These are phyloP conservation scores for Himalopsyche japonica DNA, from an alignment of 2,888 invertebrate species.

Conservation along the genomic window DNA sequence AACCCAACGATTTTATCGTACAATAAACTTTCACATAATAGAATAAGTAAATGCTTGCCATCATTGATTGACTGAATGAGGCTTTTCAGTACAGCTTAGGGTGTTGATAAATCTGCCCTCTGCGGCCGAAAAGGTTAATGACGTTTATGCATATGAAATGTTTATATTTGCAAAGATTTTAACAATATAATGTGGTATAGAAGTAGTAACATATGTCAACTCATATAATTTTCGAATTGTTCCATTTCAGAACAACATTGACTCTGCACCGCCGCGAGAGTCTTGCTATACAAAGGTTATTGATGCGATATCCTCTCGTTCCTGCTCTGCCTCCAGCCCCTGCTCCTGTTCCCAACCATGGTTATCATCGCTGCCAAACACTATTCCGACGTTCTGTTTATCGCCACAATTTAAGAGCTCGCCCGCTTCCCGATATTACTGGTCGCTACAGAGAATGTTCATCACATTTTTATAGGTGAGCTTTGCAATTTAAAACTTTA, in stretches of 20 bases:
- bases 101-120: no score
- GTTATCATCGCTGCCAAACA: conserved; percentile 47
- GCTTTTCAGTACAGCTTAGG: no score
- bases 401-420: conserved; percentile 74
- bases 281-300: conserved; percentile 63
- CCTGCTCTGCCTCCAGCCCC: conserved; percentile 29
- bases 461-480: conserved; percentile 75
- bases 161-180: no score
- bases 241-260: conserved; percentile 66
- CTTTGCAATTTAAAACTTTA: not conserved
- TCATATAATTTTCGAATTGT: no score
- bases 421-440: conserved; percentile 69
- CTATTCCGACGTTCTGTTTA: conserved; percentile 74
- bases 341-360: not conserved
- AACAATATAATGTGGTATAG: no score
- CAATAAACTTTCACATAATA: no score
- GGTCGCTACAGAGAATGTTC: conserved; percentile 74
- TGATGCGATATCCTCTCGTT: conserved; percentile 51
- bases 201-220: no score
- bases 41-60: no score
- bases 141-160: no score
- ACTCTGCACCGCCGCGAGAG: conserved; percentile 65
- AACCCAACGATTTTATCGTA: no score
- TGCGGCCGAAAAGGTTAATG: no score
- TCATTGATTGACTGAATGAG: no score